These are phyloP conservation scores for Alaudala cheleensis DNA, from an alignment of 2,113 vertebrate species.

Conservation along the genomic window DNA sequence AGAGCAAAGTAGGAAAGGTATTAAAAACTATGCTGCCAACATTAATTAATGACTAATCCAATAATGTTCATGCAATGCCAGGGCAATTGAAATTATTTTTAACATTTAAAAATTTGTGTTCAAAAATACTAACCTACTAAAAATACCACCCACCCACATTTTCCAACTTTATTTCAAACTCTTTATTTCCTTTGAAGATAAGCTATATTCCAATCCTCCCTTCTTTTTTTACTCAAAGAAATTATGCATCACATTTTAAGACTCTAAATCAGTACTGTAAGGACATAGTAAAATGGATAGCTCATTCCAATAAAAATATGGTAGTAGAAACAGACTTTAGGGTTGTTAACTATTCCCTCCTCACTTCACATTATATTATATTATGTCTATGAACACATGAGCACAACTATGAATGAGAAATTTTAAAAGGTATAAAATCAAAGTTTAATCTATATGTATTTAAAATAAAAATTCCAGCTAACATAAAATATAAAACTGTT, in stretches of 20 bases:
- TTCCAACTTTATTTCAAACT: neutral
- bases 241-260: neutral
- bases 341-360: neutral
- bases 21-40: neutral
- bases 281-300: neutral
- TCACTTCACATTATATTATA: neutral
- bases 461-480: neutral
- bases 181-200: neutral
- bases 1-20: neutral
- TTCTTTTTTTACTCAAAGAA: neutral
- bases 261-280: conserved; percentile 2
- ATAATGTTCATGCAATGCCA: neutral
- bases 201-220: neutral
- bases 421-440: neutral
- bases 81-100: conserved; percentile 29
- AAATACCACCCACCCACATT: neutral
- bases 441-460: neutral
- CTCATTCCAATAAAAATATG: neutral
- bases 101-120: conserved; percentile 9
- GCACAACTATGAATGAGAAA: neutral
- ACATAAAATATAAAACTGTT: neutral
- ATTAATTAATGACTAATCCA: conserved; percentile 20
- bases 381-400: neutral
- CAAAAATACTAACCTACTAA: neutral
- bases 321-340: neutral